Conservation (phyloP, 2,113 vertebrate genomes). For the Paradoxurus hermaphroditus region DNA sequence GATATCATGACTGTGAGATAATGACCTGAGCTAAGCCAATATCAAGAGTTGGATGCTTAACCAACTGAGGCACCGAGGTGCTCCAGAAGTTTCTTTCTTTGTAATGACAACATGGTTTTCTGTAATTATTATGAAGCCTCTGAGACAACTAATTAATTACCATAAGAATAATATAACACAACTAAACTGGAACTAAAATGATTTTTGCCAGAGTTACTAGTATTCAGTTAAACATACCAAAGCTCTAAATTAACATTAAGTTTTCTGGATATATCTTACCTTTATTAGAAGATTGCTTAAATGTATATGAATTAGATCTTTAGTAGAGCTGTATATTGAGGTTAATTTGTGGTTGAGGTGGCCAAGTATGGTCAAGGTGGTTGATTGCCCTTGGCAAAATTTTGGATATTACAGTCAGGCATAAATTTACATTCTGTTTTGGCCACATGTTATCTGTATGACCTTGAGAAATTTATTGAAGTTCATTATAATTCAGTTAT, state of each 20-base stretch:
- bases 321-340: neutral
- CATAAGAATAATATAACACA: neutral
- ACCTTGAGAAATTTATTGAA: neutral
- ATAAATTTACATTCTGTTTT: neutral
- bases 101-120: neutral
- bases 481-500: neutral
- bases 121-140: neutral
- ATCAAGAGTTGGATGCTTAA: too few species aligned
- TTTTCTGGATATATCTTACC: neutral
- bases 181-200: neutral
- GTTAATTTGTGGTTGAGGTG: neutral
- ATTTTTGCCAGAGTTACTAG: constrained; percentile 4
- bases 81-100: neutral
- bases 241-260: neutral
- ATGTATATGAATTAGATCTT: neutral
- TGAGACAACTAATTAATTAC: neutral
- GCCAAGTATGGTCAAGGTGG: neutral
- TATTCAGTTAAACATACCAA: constrained; percentile 18
- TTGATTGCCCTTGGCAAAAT: neutral
- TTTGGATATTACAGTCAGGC: neutral
- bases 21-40: too few species aligned
- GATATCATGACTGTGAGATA: too few species aligned
- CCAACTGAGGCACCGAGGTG: too few species aligned
- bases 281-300: constrained; percentile 1
- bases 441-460: neutral